Conservation (phyloP, 2,113 vertebrate genomes). For the Amphiprion percula region DNA sequence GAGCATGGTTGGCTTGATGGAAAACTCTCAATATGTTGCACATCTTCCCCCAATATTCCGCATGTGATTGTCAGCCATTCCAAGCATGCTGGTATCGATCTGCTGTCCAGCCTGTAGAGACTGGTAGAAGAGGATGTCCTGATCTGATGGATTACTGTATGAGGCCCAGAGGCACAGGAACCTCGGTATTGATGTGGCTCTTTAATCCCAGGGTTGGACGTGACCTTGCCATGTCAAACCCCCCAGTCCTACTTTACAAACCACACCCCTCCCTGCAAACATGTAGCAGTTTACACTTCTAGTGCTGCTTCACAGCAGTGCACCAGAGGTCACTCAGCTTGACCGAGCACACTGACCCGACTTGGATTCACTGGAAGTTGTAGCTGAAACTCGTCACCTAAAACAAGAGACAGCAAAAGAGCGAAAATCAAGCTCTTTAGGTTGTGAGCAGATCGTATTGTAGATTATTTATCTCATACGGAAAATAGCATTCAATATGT, state of each 20-base stretch:
- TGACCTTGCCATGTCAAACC: conserved; percentile 82
- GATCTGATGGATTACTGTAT: conserved; percentile 87
- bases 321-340: conserved; percentile 50
- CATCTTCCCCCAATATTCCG: conserved; percentile 59
- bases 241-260: conserved; percentile 24
- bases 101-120: conserved; percentile 77
- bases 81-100: conserved; percentile 78
- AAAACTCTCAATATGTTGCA: conserved; percentile 57
- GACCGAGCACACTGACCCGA: conserved; percentile 26
- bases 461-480: background rate
- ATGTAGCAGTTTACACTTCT: conserved; percentile 51
- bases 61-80: conserved; percentile 75
- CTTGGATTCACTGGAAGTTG: conserved; percentile 25
- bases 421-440: conserved; percentile 1
- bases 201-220: conserved; percentile 84
- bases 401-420: conserved; percentile 27
- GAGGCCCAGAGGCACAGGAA: conserved; percentile 82
- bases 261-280: conserved; percentile 15
- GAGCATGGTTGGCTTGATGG: conserved; percentile 3
- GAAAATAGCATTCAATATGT: conserved; percentile 3
- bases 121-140: conserved; percentile 81
- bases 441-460: background rate
- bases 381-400: conserved; percentile 48
- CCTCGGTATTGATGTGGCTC: conserved; percentile 82
- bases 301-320: conserved; percentile 29